Evolutionary conservation across 2,113 vertebrate genomes (phyloP).

Genomic region (Myrmophylax atrothorax): DNA sequence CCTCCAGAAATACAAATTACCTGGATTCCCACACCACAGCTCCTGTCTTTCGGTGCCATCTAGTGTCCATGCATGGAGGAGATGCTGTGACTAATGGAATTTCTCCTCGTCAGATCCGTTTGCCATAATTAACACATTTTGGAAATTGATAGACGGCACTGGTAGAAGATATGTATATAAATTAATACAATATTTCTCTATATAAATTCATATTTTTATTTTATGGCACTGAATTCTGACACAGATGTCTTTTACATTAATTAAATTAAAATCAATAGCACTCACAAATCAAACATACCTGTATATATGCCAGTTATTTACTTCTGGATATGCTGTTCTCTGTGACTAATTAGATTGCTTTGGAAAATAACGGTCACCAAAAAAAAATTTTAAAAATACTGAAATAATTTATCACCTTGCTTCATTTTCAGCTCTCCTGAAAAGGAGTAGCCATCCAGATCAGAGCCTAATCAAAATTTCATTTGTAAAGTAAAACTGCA

Average conservation of each 20-base stretch:
- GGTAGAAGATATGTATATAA: neutral
- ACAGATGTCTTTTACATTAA: neutral
- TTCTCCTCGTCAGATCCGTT: neutral
- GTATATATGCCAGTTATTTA: neutral
- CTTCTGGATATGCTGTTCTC: neutral
- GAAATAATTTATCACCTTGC: neutral
- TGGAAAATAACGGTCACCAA: neutral
- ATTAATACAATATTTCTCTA: neutral
- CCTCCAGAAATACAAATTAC: neutral
- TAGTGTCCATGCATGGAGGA: neutral
- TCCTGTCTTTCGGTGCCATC: slow-evolving; percentile 47
- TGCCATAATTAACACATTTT: neutral
- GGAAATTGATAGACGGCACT: neutral
- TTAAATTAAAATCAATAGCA: neutral
- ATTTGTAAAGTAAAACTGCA: neutral
- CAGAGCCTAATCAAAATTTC: neutral
- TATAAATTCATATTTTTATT: neutral
- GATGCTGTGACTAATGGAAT: neutral
- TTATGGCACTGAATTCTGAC: neutral
- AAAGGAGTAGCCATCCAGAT: neutral
- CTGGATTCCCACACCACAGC: neutral
- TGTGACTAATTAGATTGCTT: neutral
- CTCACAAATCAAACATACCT: neutral
- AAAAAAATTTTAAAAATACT: neutral
- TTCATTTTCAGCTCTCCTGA: neutral